Conservation (phyloP, 2,113 vertebrate species). For the Grammomys surdaster region DNA sequence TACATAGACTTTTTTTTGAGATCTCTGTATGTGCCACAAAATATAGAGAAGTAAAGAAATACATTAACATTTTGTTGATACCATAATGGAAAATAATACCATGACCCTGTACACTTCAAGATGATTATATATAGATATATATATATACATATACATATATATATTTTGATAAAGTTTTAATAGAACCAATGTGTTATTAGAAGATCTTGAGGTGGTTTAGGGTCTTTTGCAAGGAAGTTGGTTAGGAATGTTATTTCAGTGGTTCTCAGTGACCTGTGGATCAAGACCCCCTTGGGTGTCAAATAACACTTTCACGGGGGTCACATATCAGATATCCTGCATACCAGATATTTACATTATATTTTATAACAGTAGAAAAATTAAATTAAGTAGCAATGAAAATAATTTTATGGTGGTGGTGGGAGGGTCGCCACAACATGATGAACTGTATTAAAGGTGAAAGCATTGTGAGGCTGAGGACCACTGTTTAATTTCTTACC, state of each 20-base stretch:
- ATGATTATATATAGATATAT: neutral
- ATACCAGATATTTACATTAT: neutral
- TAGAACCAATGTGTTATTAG: neutral
- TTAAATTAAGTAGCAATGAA: neutral
- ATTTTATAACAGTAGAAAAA: neutral
- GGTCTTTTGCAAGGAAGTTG: neutral
- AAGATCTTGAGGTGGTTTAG: neutral
- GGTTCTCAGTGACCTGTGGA: neutral
- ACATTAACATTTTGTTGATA: neutral
- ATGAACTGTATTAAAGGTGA: neutral
- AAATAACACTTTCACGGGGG: neutral
- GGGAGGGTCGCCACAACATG: neutral
- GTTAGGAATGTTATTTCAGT: slow-evolving; percentile 20
- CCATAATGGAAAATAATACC: neutral
- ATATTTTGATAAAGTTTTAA: neutral
- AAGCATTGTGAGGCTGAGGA: neutral
- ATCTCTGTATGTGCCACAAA: neutral
- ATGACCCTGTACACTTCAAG: neutral
- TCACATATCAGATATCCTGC: neutral
- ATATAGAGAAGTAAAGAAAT: neutral
- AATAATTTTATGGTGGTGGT: neutral
- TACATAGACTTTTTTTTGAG: neutral
- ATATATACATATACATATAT: no score
- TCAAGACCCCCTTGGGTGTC: neutral
- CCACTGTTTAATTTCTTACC: neutral